Evolutionary conservation across 2,888 invertebrate genomes (phyloP).

Genomic region (Lymantria monacha): DNA sequence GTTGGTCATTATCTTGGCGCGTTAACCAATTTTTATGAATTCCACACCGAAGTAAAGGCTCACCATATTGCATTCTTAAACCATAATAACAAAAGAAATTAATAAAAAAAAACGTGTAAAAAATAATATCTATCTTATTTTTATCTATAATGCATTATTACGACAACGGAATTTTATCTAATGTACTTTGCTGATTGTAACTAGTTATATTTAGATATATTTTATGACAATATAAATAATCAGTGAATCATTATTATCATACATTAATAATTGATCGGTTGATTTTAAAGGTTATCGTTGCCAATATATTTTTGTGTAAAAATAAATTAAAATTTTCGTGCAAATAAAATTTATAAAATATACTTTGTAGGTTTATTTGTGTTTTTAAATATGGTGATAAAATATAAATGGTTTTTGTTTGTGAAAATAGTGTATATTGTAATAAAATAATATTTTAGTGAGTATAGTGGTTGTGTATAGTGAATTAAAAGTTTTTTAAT

Average conservation of each 20-base stretch:
- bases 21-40: too few species aligned
- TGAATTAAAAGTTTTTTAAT: not conserved
- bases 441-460: too few species aligned
- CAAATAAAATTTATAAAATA: not conserved
- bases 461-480: too few species aligned
- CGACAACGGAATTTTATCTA: conserved; percentile 4
- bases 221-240: not conserved
- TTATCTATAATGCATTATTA: conserved; percentile 3
- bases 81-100: too few species aligned
- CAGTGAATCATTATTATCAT: not conserved
- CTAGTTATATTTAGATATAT: conserved; percentile 1
- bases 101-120: too few species aligned
- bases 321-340: not conserved
- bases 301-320: not conserved
- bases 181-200: not conserved
- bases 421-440: too few species aligned
- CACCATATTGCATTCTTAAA: too few species aligned
- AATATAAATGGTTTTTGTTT: too few species aligned
- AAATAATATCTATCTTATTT: not conserved
- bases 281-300: not conserved
- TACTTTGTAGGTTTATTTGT: too few species aligned
- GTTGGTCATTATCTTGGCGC: too few species aligned
- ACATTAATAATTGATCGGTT: not conserved
- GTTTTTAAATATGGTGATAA: too few species aligned
- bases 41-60: too few species aligned